These are phyloP conservation scores for Thymelicus sylvestris DNA, from an alignment of 2,888 invertebrate species.

Conservation along the genomic window DNA sequence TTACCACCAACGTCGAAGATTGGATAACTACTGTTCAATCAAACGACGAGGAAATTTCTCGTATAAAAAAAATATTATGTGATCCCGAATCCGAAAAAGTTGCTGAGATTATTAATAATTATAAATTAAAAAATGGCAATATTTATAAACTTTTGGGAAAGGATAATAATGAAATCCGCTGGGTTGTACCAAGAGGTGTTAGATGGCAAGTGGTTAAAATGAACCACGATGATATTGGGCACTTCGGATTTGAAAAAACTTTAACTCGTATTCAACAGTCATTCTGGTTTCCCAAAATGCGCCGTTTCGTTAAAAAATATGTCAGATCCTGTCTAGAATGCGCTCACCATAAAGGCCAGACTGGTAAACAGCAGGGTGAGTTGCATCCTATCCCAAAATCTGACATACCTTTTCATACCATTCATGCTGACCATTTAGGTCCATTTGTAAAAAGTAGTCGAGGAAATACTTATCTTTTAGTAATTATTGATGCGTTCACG, in stretches of 20 bases:
- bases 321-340: no score
- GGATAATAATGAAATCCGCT: constrained; percentile 23
- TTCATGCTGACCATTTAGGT: constrained; percentile 37
- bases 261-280: constrained; percentile 37
- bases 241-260: constrained; percentile 42
- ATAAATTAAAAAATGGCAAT: constrained; percentile 37
- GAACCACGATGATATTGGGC: constrained; percentile 46
- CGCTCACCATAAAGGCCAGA: no score
- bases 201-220: constrained; percentile 45
- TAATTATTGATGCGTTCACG: constrained; percentile 42
- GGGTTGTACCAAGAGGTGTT: constrained; percentile 46
- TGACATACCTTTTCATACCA: constrained; percentile 45
- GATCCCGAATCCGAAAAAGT: constrained; percentile 27
- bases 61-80: constrained; percentile 13
- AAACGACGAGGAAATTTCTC: constrained; percentile 35
- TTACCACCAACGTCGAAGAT: constrained; percentile 10
- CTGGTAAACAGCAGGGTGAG: constrained; percentile 33
- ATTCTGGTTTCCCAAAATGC: constrained; percentile 34
- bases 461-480: constrained; percentile 41
- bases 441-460: constrained; percentile 40
- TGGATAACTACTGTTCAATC: constrained; percentile 11
- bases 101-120: constrained; percentile 41
- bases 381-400: constrained; percentile 45
- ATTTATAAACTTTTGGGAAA: constrained; percentile 38
- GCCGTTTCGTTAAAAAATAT: no score